A percentile compares a stretch with the other conserved stretches of the same genome.
Evolutionary conservation across 2,797 vertebrate species (phyloP).

Genomic region (Enteromius viviparus): DNA sequence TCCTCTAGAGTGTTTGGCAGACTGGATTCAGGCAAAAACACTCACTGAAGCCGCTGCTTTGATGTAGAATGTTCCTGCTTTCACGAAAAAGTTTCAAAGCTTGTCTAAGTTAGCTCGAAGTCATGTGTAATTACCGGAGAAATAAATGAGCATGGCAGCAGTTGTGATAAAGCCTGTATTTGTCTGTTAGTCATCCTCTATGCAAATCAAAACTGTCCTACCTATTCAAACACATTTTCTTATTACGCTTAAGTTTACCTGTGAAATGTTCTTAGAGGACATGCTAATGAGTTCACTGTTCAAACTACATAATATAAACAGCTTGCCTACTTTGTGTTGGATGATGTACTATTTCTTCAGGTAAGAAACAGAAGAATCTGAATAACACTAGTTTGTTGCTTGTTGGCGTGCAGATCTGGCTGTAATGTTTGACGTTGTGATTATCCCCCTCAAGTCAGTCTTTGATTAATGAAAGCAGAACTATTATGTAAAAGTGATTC

Average conservation of each 20-base stretch:
- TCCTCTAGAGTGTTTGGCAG: neutral
- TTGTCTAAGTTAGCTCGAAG: conserved; percentile 10
- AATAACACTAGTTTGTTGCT: conserved; percentile 4
- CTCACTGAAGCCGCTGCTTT: neutral
- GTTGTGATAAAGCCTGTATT: neutral
- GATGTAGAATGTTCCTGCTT: conserved; percentile 25
- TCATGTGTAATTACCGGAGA: conserved; percentile 26
- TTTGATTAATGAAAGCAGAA: conserved; percentile 20
- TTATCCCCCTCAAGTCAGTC: neutral
- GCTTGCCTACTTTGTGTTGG: neutral
- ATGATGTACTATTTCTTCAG: neutral
- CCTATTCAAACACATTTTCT: neutral
- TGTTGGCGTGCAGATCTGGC: neutral
- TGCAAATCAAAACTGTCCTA: neutral
- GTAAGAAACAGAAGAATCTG: neutral
- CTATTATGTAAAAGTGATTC: conserved; percentile 32
- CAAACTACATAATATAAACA: neutral
- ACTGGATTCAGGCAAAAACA: neutral
- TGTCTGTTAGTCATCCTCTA: neutral
- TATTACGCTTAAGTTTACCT: neutral
- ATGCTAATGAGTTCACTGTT: neutral
- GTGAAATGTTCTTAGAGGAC: neutral
- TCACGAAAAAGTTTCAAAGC: conserved; percentile 43
- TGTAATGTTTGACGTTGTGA: conserved; percentile 24
- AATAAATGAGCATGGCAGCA: neutral